A percentile compares a stretch with the other conserved stretches of the same genome.
phyloP scores from a whole-genome alignment of 2,888 invertebrate genomes.

The Tubulanus polymorphus region DNA sequence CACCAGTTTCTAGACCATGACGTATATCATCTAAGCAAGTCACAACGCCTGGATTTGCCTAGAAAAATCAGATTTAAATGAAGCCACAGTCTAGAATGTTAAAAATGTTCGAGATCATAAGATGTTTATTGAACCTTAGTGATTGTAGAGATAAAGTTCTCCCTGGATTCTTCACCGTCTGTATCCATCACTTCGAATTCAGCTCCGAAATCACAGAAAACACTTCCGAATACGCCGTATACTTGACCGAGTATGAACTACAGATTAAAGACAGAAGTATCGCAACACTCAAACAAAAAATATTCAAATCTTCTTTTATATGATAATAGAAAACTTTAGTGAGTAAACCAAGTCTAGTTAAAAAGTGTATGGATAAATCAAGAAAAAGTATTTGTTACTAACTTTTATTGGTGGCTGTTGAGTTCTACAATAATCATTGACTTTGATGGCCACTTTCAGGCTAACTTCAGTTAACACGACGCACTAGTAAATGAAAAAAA shows the following conservation, averaged over 20 bases:
- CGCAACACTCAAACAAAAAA: neutral
- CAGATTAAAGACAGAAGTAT: slow-evolving; percentile 15
- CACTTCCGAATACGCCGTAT: slow-evolving; percentile 45
- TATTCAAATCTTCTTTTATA: neutral
- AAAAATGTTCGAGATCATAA: neutral
- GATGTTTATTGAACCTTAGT: slow-evolving; percentile 36
- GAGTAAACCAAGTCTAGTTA: slow-evolving; percentile 4
- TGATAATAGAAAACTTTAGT: neutral
- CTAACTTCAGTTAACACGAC: slow-evolving; percentile 45
- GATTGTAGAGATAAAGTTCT: slow-evolving; percentile 45
- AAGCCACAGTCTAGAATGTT: no score
- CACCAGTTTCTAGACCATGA: slow-evolving; percentile 48
- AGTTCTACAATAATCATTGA: slow-evolving; percentile 42
- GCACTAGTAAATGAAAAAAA: slow-evolving; percentile 39
- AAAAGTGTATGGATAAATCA: no score
- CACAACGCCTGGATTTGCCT: slow-evolving; percentile 48
- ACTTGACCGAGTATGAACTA: slow-evolving; percentile 52
- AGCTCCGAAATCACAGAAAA: slow-evolving; percentile 53
- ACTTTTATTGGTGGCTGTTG: slow-evolving; percentile 42
- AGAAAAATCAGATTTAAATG: no score
- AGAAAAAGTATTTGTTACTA: no score
- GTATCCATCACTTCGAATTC: slow-evolving; percentile 47
- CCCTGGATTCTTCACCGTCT: slow-evolving; percentile 50
- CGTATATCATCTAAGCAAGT: slow-evolving; percentile 41
- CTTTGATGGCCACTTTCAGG: slow-evolving; percentile 32